Evolutionary conservation across 2,888 invertebrate species (phyloP).

Genomic region (Cephus runcator): DNA sequence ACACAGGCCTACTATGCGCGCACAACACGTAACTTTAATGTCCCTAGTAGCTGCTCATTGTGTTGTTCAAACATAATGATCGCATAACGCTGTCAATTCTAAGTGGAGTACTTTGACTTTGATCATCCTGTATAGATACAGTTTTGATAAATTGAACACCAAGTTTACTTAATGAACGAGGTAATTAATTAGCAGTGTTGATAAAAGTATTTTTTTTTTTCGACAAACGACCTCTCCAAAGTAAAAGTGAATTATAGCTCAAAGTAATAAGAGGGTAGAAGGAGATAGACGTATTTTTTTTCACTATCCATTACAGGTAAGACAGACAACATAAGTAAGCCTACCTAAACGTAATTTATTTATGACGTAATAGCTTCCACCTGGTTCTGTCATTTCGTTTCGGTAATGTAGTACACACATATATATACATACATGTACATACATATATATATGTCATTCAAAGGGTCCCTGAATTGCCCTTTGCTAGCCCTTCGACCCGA

Average conservation of each 20-base stretch:
- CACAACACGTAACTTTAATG: background rate
- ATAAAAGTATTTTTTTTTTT: background rate
- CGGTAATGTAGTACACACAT: too few species aligned
- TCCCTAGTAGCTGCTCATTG: background rate
- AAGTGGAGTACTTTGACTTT: background rate
- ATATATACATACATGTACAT: too few species aligned
- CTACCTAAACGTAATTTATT: background rate
- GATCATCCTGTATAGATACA: background rate
- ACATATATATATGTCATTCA: too few species aligned
- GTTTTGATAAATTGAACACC: background rate
- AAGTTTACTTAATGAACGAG: background rate
- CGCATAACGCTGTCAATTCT: background rate
- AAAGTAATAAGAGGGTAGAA: background rate
- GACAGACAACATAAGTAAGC: background rate
- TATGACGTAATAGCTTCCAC: background rate
- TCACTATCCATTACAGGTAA: background rate
- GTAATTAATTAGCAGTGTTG: background rate
- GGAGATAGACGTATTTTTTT: background rate
- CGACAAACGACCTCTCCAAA: background rate
- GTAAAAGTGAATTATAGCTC: background rate
- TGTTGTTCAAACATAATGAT: background rate
- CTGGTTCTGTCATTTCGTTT: too few species aligned
- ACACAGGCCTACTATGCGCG: background rate
- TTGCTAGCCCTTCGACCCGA: background rate
- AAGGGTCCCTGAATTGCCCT: background rate